A percentile compares a stretch with the other conserved stretches of the same genome.
These are phyloP conservation scores for Calameuta pallipes DNA, from an alignment of 2,888 invertebrate species.

Conservation along the genomic window DNA sequence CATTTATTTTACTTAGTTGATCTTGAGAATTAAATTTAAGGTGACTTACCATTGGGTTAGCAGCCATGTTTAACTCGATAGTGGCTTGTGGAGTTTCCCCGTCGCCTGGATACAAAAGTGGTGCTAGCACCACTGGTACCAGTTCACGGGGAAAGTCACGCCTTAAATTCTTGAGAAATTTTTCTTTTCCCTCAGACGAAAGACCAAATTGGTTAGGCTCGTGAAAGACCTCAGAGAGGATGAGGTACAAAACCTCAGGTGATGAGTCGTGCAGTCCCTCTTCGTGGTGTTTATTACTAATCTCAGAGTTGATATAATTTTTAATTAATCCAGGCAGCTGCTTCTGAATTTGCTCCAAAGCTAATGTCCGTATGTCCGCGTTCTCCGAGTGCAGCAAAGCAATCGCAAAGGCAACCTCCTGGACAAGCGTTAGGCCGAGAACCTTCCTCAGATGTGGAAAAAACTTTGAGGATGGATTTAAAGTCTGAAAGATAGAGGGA, in stretches of 20 bases:
- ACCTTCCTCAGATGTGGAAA: conserved; percentile 87
- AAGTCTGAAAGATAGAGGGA: conserved; percentile 70
- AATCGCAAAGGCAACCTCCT: conserved; percentile 92
- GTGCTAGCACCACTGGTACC: conserved; percentile 90
- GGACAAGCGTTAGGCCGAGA: conserved; percentile 86
- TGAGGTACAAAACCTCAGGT: conserved; percentile 88
- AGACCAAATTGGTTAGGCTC: conserved; percentile 72
- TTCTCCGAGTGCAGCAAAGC: conserved; percentile 85
- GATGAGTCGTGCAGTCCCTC: conserved; percentile 91
- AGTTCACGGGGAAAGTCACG: conserved; percentile 90
- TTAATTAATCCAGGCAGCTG: conserved; percentile 87
- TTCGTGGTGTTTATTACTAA: conserved; percentile 76
- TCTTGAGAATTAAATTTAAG: not conserved
- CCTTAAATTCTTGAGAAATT: conserved; percentile 83
- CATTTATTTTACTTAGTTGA: not conserved
- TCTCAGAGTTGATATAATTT: conserved; percentile 83
- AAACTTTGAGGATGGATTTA: conserved; percentile 83
- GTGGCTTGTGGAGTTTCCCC: conserved; percentile 71
- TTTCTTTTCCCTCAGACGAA: conserved; percentile 79
- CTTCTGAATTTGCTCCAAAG: conserved; percentile 82
- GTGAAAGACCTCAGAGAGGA: conserved; percentile 74
- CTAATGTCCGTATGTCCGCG: conserved; percentile 78
- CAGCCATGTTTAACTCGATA: conserved; percentile 59
- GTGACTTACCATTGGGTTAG: conserved; percentile 57
- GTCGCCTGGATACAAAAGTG: conserved; percentile 86